These are phyloP conservation scores for Halichoerus grypus DNA, from an alignment of 2,113 vertebrate genomes.

Conservation along the genomic window DNA sequence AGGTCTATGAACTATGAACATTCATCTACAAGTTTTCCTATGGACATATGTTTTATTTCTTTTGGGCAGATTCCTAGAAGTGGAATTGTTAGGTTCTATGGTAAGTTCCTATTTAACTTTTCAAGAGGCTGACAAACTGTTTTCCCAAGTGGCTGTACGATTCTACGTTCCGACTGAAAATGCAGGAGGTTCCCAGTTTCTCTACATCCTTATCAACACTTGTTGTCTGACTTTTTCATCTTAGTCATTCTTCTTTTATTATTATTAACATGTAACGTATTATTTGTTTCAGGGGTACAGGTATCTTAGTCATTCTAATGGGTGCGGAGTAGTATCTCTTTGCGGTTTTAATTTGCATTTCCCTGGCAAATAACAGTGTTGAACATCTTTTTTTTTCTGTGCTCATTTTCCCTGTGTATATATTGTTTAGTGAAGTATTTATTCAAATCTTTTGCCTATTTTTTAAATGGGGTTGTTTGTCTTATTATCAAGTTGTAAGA, in stretches of 20 bases:
- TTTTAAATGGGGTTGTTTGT: neutral
- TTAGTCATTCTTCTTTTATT: neutral
- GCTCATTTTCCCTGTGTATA: neutral
- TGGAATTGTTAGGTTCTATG: neutral
- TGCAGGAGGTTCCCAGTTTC: neutral
- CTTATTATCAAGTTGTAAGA: neutral
- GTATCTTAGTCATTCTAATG: neutral
- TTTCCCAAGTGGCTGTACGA: neutral
- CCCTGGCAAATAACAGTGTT: neutral
- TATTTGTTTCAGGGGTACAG: too few species aligned
- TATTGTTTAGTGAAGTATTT: neutral
- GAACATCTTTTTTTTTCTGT: neutral
- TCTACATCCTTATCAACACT: neutral
- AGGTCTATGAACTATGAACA: neutral
- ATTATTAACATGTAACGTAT: too few species aligned
- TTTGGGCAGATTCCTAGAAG: neutral
- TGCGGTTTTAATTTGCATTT: neutral
- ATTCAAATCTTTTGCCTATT: neutral
- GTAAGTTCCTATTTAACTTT: neutral
- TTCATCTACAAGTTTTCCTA: neutral
- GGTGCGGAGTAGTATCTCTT: neutral
- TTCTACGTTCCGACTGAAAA: neutral
- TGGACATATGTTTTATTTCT: neutral
- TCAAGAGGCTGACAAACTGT: neutral
- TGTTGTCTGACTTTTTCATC: neutral